These are phyloP conservation scores for Telenomus remus DNA, from an alignment of 1,140 invertebrate species.

Conservation along the genomic window DNA sequence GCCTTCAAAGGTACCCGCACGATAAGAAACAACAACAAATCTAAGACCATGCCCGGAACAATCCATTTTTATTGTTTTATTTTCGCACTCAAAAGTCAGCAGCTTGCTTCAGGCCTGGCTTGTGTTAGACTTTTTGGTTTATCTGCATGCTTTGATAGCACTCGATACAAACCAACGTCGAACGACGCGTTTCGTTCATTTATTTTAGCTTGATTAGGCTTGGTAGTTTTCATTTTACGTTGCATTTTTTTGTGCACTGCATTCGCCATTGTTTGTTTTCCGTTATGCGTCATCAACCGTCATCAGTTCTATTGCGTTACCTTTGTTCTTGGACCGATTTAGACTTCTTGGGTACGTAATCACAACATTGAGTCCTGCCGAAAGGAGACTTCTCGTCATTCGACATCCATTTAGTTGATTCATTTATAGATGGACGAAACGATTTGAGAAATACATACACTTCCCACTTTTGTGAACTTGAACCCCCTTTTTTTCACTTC, in stretches of 20 bases:
- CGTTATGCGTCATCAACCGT: constrained; percentile 48
- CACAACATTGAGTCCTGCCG: not conserved
- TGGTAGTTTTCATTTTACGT: constrained; percentile 56
- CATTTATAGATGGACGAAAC: not conserved
- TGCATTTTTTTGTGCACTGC: constrained; percentile 35
- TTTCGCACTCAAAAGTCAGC: constrained; percentile 40
- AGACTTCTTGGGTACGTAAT: constrained; percentile 29
- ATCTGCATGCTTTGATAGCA: constrained; percentile 35
- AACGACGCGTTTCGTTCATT: constrained; percentile 48
- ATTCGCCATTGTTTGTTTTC: constrained; percentile 21
- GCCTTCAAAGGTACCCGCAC: constrained; percentile 79
- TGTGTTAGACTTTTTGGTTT: constrained; percentile 45
- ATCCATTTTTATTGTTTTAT: constrained; percentile 36
- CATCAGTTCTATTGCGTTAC: constrained; percentile 52
- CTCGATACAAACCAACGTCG: constrained; percentile 24
- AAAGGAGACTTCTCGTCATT: not conserved
- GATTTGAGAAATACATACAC: constrained; percentile 10
- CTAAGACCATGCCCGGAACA: constrained; percentile 23
- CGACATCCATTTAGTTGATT: not conserved
- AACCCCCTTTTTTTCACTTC: constrained; percentile 18
- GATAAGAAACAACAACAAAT: constrained; percentile 43
- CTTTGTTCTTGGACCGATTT: constrained; percentile 6
- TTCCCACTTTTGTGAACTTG: not conserved
- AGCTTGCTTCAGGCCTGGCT: constrained; percentile 38
- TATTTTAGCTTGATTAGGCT: constrained; percentile 26